These are phyloP conservation scores for Cyaniris semiargus DNA, from an alignment of 2,888 invertebrate genomes.

Conservation along the genomic window DNA sequence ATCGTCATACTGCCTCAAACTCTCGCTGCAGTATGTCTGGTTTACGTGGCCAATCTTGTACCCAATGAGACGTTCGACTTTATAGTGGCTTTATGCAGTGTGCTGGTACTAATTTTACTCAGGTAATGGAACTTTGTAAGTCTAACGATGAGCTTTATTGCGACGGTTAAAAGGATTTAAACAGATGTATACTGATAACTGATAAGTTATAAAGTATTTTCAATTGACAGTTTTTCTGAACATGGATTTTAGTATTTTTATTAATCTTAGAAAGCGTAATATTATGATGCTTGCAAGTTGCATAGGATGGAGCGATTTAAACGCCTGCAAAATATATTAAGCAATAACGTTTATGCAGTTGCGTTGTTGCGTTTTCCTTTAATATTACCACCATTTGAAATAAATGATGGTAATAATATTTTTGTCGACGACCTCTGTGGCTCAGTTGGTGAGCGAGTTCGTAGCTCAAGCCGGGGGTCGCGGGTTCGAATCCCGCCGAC, in stretches of 20 bases:
- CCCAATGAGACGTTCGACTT: conserved; percentile 66
- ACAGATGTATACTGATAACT: too few species aligned
- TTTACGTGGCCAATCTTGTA: conserved; percentile 57
- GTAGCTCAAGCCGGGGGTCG: too few species aligned
- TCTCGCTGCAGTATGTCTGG: conserved; percentile 52
- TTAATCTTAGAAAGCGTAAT: too few species aligned
- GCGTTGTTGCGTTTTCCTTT: neutral
- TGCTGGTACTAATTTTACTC: conserved; percentile 51
- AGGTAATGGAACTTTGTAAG: conserved; percentile 48
- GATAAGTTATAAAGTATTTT: too few species aligned
- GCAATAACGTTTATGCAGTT: neutral
- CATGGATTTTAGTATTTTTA: too few species aligned
- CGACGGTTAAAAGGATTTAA: neutral
- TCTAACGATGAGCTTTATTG: neutral
- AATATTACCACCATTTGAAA: neutral
- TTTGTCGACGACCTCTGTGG: too few species aligned
- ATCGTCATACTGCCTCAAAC: conserved; percentile 58
- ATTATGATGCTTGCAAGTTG: too few species aligned
- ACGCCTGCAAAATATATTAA: neutral
- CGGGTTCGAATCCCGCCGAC: too few species aligned
- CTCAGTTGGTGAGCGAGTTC: too few species aligned
- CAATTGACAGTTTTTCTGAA: too few species aligned
- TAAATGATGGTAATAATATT: too few species aligned
- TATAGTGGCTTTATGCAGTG: conserved; percentile 52
- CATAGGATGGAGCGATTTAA: neutral